phyloP scores from a whole-genome alignment of 1,140 invertebrate species.

The Ostrea edulis region DNA sequence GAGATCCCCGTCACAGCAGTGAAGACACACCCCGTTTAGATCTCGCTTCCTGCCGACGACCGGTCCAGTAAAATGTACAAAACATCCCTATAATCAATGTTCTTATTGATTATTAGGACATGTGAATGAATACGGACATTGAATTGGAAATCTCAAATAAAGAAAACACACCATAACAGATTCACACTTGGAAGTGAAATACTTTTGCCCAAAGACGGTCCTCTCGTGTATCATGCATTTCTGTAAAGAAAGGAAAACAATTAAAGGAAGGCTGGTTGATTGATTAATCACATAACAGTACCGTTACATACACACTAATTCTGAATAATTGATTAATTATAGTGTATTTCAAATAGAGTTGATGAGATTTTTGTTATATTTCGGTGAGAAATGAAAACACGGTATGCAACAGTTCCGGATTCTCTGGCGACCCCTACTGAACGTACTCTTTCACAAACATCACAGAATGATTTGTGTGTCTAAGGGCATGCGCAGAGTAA shows the following conservation, averaged over 20 bases:
- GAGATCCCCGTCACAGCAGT: slow-evolving; percentile 19
- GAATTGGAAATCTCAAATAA: neutral
- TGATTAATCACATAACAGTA: too few species aligned
- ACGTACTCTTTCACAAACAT: too few species aligned
- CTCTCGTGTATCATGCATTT: neutral
- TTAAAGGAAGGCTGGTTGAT: too few species aligned
- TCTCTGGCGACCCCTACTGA: too few species aligned
- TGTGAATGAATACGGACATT: neutral
- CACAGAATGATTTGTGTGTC: too few species aligned
- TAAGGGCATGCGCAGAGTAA: too few species aligned
- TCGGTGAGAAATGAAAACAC: too few species aligned
- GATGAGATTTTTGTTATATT: too few species aligned
- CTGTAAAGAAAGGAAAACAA: neutral
- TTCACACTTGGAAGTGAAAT: slow-evolving; percentile 27
- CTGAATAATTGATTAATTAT: too few species aligned
- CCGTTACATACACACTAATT: too few species aligned
- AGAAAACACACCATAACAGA: neutral
- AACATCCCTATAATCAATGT: neutral
- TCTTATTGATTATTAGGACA: neutral
- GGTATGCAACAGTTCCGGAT: too few species aligned
- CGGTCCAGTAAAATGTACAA: neutral
- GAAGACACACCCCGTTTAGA: neutral
- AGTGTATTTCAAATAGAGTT: too few species aligned
- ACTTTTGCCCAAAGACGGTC: neutral
- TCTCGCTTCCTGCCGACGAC: slow-evolving; percentile 9